These are phyloP conservation scores for Cirrhinus mrigala DNA, from an alignment of 2,797 vertebrate species.

Conservation along the genomic window DNA sequence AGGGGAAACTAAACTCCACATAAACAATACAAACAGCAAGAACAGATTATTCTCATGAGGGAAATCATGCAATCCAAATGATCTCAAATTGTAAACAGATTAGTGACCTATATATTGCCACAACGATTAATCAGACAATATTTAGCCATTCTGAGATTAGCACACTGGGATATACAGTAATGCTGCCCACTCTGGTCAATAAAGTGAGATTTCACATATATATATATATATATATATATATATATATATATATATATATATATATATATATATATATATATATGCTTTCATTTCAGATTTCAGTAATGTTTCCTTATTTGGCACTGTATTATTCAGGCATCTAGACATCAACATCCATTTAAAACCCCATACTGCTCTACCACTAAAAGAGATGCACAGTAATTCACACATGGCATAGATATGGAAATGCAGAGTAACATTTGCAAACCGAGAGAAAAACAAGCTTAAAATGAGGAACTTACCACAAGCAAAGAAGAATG, in stretches of 20 bases:
- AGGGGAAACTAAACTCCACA: conserved; percentile 6
- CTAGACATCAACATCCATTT: not conserved
- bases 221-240: too few relatives aligned
- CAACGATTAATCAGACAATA: not conserved
- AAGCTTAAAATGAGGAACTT: conserved; percentile 49
- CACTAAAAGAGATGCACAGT: not conserved
- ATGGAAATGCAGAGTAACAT: conserved; percentile 3
- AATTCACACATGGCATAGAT: not conserved
- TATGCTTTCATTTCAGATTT: too few relatives aligned
- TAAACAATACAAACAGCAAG: conserved; percentile 13
- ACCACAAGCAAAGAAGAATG: conserved; percentile 55
- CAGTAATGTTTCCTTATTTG: not conserved
- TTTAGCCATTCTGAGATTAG: conserved; percentile 9
- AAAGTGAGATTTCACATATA: not conserved
- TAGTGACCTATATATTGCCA: conserved; percentile 7
- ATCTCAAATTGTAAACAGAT: conserved; percentile 2
- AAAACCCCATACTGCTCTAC: not conserved
- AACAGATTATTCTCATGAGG: not conserved
- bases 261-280: too few relatives aligned
- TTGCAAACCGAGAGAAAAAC: not conserved
- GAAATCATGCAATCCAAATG: conserved; percentile 9
- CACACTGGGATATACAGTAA: not conserved
- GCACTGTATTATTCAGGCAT: not conserved
- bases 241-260: too few relatives aligned
- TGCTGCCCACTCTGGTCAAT: not conserved